Evolutionary conservation across 2,797 vertebrate species (phyloP), one percentile per base, ranked within the genome.

Genomic region (Girardinus metallicus): DNA sequence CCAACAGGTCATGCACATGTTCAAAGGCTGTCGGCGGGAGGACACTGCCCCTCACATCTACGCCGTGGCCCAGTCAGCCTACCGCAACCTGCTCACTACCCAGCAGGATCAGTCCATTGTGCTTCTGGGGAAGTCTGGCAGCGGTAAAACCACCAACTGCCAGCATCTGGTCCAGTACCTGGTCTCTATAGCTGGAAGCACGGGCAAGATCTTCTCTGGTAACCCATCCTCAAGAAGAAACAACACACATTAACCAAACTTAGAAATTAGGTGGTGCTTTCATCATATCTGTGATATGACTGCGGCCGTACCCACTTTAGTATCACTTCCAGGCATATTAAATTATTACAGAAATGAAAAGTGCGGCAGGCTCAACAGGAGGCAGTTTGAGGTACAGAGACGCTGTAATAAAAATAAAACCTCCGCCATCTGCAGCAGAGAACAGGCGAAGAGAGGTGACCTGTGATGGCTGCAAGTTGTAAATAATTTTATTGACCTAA

Each of bases 1-100:
- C 41, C 64, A 21, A 77, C 89, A 99, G 98, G 98, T 99, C 88
- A 99, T 99, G 97, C 98, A 99, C 95, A 99, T 99, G 98, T 99
- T 99, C 92, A 99, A 99, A 92, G 98, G 98, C 36, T 98, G 97
- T 84, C 96, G 98, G 44, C 94, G 97, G 21, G 98, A 99, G 74
- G 98, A 99, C 94, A 95, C 94, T 0, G 97, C 98, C 5, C 98
- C 98, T 2, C 98, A 99, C 85, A 95, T 99, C 90, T 99, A 99
- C 0, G 96, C 97, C 0, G 96, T 99, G 92, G 98, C 98, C 5
- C 98, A 99, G 89, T 95, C 96, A 0, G 98, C 98, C 0, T 99
- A 99, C 91, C 95, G 98, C 86, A 96, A 95, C 77, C 96, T 99
- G 94, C 94, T 99, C 83, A 99, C 98, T 94, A 98, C 96, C 41